These are phyloP conservation scores for Champsocephalus esox DNA, from an alignment of 2,797 vertebrate species.

Conservation along the genomic window DNA sequence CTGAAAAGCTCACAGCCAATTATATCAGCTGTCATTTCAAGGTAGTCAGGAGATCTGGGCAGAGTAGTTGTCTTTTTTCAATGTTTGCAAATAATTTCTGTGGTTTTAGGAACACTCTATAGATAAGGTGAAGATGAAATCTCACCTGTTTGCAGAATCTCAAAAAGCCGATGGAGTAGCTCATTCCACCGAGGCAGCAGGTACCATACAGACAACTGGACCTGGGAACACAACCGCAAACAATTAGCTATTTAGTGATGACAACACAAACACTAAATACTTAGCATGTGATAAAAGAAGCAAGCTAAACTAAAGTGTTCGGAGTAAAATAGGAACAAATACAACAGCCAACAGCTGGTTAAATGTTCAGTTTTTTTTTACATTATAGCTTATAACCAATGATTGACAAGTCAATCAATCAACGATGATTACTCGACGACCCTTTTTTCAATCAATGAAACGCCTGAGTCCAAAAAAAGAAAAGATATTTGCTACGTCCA, in stretches of 20 bases:
- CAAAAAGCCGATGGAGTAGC: slow-evolving; percentile 96
- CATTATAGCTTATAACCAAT: background rate
- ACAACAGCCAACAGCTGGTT: background rate
- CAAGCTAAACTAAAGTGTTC: background rate
- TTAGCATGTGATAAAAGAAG: background rate
- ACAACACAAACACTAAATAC: background rate
- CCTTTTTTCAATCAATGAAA: too few relatives aligned
- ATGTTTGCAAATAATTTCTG: slow-evolving; percentile 19
- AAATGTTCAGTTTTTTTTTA: background rate
- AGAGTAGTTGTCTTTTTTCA: slow-evolving; percentile 47
- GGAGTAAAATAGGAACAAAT: background rate
- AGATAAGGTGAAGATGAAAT: slow-evolving; percentile 36
- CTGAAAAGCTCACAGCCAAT: slow-evolving; percentile 66
- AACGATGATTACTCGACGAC: background rate
- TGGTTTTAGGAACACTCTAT: slow-evolving; percentile 6
- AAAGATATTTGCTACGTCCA: background rate
- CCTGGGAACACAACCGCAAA: slow-evolving; percentile 73
- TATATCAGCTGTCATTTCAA: slow-evolving; percentile 68
- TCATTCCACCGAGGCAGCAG: slow-evolving; percentile 92
- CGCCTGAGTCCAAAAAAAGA: too few relatives aligned
- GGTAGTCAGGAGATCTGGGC: slow-evolving; percentile 40
- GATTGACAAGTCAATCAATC: background rate
- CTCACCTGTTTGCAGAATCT: slow-evolving; percentile 98
- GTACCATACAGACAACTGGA: slow-evolving; percentile 95
- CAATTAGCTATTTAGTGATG: background rate